These are phyloP conservation scores for Planococcus citri DNA, from an alignment of 1,140 invertebrate species.

Conservation along the genomic window DNA sequence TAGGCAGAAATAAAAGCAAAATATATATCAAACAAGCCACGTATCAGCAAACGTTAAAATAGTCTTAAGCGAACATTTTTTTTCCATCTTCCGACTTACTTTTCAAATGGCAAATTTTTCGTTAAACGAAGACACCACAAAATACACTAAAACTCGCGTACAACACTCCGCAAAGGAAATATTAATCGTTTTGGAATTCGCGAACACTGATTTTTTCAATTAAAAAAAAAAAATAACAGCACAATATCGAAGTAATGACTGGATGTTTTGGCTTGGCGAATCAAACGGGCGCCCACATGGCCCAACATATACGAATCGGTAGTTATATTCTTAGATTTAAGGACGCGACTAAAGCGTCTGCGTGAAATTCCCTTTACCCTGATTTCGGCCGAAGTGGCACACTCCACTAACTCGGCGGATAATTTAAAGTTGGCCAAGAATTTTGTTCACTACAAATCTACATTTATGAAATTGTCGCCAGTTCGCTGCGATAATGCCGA, in stretches of 20 bases:
- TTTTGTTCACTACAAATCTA: neutral
- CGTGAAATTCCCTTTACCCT: neutral
- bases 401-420: neutral
- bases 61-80: too few relatives aligned
- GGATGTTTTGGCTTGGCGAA: constrained; percentile 16
- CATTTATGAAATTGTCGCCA: neutral
- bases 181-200: neutral
- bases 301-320: constrained; percentile 17
- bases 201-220: neutral
- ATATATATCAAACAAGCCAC: too few relatives aligned
- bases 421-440: constrained; percentile 7
- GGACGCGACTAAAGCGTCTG: neutral
- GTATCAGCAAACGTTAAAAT: too few relatives aligned
- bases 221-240: neutral
- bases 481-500: too few relatives aligned
- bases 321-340: constrained; percentile 19
- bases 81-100: neutral
- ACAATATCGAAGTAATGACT: constrained; percentile 10
- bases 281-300: constrained; percentile 19
- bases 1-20: too few relatives aligned
- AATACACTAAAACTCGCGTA: neutral
- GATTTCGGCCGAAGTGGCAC: neutral
- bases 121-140: neutral
- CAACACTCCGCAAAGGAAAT: neutral
- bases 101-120: neutral